Evolutionary conservation across 2,113 vertebrate species (phyloP).

Genomic region (Baryphthengus martii): DNA sequence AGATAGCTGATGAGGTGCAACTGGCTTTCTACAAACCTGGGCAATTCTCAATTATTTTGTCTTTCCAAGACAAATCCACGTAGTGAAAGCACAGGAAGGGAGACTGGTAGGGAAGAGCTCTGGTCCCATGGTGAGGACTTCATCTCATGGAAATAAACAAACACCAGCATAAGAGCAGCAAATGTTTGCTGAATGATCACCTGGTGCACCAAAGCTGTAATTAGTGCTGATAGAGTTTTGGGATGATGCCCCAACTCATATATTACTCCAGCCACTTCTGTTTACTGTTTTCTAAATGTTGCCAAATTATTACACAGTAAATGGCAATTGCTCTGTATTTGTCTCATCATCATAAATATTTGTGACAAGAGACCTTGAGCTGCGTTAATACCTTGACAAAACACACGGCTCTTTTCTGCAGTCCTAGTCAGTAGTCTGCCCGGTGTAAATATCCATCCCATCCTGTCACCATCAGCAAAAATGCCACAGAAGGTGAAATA

Average conservation of each 20-base stretch:
- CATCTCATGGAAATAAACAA: not conserved
- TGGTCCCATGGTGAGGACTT: not conserved
- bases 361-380: constrained; percentile 17
- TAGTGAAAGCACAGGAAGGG: not conserved
- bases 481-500: not conserved
- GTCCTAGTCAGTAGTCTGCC: not conserved
- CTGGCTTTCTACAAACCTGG: not conserved
- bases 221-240: not conserved
- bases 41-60: not conserved
- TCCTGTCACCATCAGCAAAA: not conserved
- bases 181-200: constrained; percentile 26
- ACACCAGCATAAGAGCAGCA: not conserved
- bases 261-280: constrained; percentile 9
- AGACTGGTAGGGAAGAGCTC: not conserved
- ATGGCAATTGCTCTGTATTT: constrained; percentile 29
- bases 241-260: not conserved
- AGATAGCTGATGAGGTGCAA: not conserved
- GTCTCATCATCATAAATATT: constrained; percentile 29
- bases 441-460: not conserved
- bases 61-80: not conserved
- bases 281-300: constrained; percentile 7
- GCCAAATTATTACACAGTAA: constrained; percentile 7
- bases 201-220: not conserved
- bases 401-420: not conserved
- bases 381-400: not conserved